Evolutionary conservation across 2,797 vertebrate species (phyloP).

Genomic region (Bryconaethiops microstoma): DNA sequence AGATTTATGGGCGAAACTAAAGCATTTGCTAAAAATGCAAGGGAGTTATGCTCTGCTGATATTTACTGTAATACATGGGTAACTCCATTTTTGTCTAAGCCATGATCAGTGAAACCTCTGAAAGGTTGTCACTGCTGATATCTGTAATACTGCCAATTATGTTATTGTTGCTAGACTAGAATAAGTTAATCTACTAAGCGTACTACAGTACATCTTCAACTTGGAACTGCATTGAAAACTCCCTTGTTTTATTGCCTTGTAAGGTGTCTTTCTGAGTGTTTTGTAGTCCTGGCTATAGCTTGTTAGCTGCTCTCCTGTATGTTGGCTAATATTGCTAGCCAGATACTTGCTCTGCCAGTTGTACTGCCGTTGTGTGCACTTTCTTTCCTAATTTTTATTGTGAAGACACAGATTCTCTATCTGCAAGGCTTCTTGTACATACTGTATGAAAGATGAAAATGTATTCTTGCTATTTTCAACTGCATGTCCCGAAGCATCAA

Average conservation of each 20-base stretch:
- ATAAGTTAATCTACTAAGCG: not conserved
- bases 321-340: conserved; percentile 11
- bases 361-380: conserved; percentile 74
- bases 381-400: conserved; percentile 71
- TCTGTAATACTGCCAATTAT: conserved; percentile 66
- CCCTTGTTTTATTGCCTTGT: conserved; percentile 2
- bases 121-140: conserved; percentile 62
- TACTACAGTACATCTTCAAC: conserved; percentile 20
- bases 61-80: conserved; percentile 25
- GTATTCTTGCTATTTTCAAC: conserved; percentile 64
- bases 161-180: not conserved
- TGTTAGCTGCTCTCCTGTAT: not conserved
- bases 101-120: conserved; percentile 14
- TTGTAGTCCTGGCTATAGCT: not conserved
- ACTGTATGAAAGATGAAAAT: conserved; percentile 62
- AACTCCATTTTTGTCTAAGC: conserved; percentile 2
- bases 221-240: not conserved
- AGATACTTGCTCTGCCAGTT: conserved; percentile 62
- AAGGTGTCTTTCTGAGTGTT: conserved; percentile 12
- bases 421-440: conserved; percentile 71
- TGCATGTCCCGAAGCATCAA: conserved; percentile 72
- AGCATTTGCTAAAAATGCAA: not conserved
- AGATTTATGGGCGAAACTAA: conserved; percentile 2
- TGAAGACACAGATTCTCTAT: conserved; percentile 72
- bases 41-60: not conserved